phyloP scores from a whole-genome alignment of 2,797 vertebrate genomes.

The Hylomyscus alleni region DNA sequence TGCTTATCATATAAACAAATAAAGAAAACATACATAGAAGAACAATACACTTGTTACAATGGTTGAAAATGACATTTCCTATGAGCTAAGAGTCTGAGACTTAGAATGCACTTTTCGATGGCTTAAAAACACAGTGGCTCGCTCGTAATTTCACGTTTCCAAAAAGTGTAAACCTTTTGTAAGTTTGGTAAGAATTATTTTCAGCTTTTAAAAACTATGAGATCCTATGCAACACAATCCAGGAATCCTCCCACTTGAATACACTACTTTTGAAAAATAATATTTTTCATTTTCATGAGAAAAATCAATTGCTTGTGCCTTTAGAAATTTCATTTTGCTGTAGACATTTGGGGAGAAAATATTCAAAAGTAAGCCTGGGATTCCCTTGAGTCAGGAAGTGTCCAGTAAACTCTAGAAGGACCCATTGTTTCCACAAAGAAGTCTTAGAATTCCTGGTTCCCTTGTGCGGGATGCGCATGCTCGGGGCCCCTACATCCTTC shows the following conservation, averaged over 20 bases:
- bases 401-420: neutral
- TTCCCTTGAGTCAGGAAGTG: neutral
- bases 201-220: neutral
- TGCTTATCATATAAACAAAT: neutral
- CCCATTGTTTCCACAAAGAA: neutral
- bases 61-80: neutral
- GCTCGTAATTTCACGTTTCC: neutral
- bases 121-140: neutral
- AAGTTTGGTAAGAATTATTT: neutral
- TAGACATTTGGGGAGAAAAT: neutral
- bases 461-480: neutral
- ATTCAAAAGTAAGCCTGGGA: neutral
- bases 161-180: neutral
- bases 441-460: neutral
- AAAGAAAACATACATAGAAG: neutral
- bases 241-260: neutral
- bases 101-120: neutral
- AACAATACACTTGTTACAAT: neutral
- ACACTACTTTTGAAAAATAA: neutral
- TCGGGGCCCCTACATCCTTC: neutral
- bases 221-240: neutral
- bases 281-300: neutral
- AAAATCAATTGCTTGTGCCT: too few relatives aligned
- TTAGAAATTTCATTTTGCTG: neutral
- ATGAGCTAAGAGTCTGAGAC: neutral